Percentiles rank a stretch among this genome's conserved stretches.
Evolutionary conservation across 1,140 invertebrate species (phyloP).

Genomic region (Cecropterus lyciades): DNA sequence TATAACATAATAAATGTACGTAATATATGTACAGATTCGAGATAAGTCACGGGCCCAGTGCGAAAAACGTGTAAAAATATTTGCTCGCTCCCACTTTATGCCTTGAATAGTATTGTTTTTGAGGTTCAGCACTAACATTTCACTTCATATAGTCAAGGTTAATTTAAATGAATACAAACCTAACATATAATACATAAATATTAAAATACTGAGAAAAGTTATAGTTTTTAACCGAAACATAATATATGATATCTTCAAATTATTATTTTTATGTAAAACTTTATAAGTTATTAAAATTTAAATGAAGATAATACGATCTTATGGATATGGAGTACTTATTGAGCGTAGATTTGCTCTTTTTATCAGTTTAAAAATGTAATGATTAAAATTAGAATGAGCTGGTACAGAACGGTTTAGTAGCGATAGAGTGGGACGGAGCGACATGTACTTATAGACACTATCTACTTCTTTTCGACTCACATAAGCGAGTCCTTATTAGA

Average conservation of each 20-base stretch:
- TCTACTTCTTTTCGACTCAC: conserved; percentile 18
- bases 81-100: conserved; percentile 24
- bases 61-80: conserved; percentile 30
- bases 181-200: background rate
- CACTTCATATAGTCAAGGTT: background rate
- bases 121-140: conserved; percentile 3
- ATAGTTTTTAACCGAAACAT: background rate
- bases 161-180: conserved; percentile 1
- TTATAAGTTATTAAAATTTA: too few relatives aligned
- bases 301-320: too few relatives aligned
- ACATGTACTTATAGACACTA: conserved; percentile 17
- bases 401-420: background rate
- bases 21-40: conserved; percentile 40
- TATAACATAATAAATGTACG: conserved; percentile 45
- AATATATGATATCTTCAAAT: too few relatives aligned
- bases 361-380: background rate
- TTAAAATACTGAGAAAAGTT: conserved; percentile 1
- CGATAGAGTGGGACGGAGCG: conserved; percentile 20
- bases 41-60: conserved; percentile 51
- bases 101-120: conserved; percentile 10
- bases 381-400: background rate
- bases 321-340: background rate
- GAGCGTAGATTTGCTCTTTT: background rate
- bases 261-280: too few relatives aligned
- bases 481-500: conserved; percentile 40